Conservation (phyloP, 2,113 vertebrate species). For the Pseudorasbora parva region DNA sequence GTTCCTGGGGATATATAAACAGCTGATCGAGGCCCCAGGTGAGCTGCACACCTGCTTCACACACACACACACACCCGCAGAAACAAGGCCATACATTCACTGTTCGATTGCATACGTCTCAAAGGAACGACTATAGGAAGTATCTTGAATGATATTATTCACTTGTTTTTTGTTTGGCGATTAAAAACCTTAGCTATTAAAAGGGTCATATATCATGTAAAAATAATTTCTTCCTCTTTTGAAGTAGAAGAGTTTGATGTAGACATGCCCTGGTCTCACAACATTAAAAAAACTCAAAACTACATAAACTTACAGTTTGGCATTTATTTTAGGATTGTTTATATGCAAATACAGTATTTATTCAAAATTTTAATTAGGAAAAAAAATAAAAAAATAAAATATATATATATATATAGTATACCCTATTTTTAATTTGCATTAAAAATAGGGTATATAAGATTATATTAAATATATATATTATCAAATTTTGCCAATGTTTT, state of each 20-base stretch:
- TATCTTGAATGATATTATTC: background rate
- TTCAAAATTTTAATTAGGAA: background rate
- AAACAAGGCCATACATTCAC: background rate
- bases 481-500: too few relatives aligned
- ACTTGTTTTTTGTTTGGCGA: background rate
- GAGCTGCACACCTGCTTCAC: constrained; percentile 71
- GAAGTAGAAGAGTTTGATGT: background rate
- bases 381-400: too few relatives aligned
- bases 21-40: constrained; percentile 95
- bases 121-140: background rate
- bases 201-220: background rate
- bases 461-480: background rate
- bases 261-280: background rate
- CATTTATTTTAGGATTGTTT: background rate
- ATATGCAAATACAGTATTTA: background rate
- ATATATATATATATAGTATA: too few relatives aligned
- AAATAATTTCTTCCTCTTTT: too few relatives aligned
- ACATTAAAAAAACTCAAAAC: background rate
- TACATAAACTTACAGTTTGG: background rate
- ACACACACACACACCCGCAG: background rate
- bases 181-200: background rate
- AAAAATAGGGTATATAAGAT: too few relatives aligned
- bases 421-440: background rate
- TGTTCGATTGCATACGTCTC: background rate
- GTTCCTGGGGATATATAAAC: constrained; percentile 96